Base-by-base conservation (phyloP, 2,888 invertebrate species). In the Limnephilus auricula region DNA sequence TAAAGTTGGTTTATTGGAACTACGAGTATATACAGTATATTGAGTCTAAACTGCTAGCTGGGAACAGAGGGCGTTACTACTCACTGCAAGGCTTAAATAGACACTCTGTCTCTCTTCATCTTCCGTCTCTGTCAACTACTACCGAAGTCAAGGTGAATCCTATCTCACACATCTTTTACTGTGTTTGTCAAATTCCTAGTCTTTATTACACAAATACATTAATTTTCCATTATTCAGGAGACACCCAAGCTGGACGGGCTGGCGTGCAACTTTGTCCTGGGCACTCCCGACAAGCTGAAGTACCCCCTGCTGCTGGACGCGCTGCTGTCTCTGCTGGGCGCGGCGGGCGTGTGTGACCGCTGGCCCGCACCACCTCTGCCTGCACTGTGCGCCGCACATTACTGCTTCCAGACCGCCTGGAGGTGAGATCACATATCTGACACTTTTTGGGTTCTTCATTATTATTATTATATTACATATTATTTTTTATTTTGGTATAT, bases 241-340 rank as follows among this genome's bases (percentile, higher is more conserved):
- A 97, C 98, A 84, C 99, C 99, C 0, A 99, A 99, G 95, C 96
- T 99, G 91, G 99, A 99, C 95, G 98, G 98, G 4, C 95, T 98
- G 90, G 99, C 99, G 2, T 98, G 98, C 95, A 99, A 99, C 95
- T 99, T 99, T 94, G 98, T 99, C 92, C 96, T 99, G 92, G 99
- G 99, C 89, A 99, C 98, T 2, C 98, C 98, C 0, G 99, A 99
- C 94, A 98, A 98, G 95, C 95, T 99, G 89, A 98, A 98, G 94
- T 99, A 99, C 95, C 98, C 98, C 0, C 94, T 98, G 83, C 95
- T 99, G 12, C 97, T 99, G 93, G 98, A 99, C 94, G 98, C 99
- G 0, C 95, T 99, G 6, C 97, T 99, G 40, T 97, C 98, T 93
- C 97, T 99, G 93, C 95, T 99, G 85, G 97, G 98, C 94, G 97